phyloP scores from a whole-genome alignment of 2,888 invertebrate genomes.

The Lomographa bimaculata region DNA sequence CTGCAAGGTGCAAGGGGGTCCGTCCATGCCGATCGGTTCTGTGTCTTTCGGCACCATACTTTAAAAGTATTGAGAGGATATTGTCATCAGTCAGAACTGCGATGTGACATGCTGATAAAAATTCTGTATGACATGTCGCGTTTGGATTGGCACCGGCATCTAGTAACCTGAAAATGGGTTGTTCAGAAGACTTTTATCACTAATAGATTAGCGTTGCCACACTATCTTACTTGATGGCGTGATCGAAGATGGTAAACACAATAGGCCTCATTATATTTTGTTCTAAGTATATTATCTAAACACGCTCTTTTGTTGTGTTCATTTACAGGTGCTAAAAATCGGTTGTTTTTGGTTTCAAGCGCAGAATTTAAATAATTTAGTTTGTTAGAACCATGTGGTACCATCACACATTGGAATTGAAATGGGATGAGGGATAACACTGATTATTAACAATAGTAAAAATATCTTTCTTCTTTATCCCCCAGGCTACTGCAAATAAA shows the following conservation, averaged over 20 bases:
- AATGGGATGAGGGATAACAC: no score
- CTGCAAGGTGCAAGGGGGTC: constrained; percentile 64
- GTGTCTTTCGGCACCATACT: constrained; percentile 44
- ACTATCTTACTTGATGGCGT: no score
- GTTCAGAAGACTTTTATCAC: not conserved
- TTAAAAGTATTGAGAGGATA: constrained; percentile 50
- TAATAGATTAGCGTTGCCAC: no score
- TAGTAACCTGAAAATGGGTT: constrained; percentile 36
- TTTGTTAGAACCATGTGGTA: no score
- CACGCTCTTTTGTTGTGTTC: no score
- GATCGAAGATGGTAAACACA: no score
- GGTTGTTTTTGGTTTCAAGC: not conserved
- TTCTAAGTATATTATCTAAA: no score
- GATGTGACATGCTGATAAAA: constrained; percentile 50
- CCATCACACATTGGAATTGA: no score
- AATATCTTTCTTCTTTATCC: not conserved
- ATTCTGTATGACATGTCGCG: constrained; percentile 38
- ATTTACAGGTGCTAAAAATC: no score
- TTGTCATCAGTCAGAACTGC: constrained; percentile 52
- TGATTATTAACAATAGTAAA: not conserved
- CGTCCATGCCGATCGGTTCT: constrained; percentile 53
- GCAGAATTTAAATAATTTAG: no score
- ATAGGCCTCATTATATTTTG: no score
- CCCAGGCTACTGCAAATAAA: no score
- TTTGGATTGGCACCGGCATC: constrained; percentile 42